Conservation (phyloP, 2,888 invertebrate genomes). For the Eurois occulta region DNA sequence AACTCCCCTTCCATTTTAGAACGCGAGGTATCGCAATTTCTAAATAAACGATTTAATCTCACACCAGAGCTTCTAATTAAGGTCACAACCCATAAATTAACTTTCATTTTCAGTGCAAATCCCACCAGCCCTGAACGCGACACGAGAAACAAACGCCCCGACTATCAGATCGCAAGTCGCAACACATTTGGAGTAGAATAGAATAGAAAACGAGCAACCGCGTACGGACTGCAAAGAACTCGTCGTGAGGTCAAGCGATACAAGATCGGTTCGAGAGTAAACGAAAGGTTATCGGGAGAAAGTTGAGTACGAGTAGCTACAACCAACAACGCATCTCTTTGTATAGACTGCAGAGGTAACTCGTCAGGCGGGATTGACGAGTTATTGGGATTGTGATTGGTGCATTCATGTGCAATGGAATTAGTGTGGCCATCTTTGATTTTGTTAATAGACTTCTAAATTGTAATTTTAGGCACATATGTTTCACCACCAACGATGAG, state of each 20-base stretch:
- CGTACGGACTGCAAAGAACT: slow-evolving; percentile 72
- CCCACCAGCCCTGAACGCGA: slow-evolving; percentile 42
- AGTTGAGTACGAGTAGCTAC: slow-evolving; percentile 72
- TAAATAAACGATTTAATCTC: slow-evolving; percentile 24
- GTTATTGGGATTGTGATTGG: slow-evolving; percentile 38
- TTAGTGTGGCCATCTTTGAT: slow-evolving; percentile 35
- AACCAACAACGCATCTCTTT: slow-evolving; percentile 76
- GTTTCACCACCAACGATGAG: too few species aligned
- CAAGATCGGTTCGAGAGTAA: slow-evolving; percentile 75
- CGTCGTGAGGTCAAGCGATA: slow-evolving; percentile 79
- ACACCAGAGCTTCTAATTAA: slow-evolving; percentile 39
- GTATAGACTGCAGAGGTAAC: slow-evolving; percentile 57
- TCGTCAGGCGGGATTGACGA: slow-evolving; percentile 53
- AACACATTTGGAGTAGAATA: slow-evolving; percentile 70
- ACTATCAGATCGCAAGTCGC: slow-evolving; percentile 68
- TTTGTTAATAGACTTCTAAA: slow-evolving; percentile 15
- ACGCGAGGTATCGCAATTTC: slow-evolving; percentile 23
- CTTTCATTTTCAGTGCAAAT: slow-evolving; percentile 53
- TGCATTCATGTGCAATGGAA: slow-evolving; percentile 45
- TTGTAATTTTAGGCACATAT: too few species aligned
- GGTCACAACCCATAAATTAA: slow-evolving; percentile 42
- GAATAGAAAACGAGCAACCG: slow-evolving; percentile 78
- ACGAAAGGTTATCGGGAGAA: slow-evolving; percentile 86
- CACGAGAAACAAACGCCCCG: slow-evolving; percentile 46
- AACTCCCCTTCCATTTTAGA: background rate